Evolutionary conservation across 1,140 invertebrate species (phyloP), one percentile per base, ranked within the genome.

Genomic region (Apis laboriosa): DNA sequence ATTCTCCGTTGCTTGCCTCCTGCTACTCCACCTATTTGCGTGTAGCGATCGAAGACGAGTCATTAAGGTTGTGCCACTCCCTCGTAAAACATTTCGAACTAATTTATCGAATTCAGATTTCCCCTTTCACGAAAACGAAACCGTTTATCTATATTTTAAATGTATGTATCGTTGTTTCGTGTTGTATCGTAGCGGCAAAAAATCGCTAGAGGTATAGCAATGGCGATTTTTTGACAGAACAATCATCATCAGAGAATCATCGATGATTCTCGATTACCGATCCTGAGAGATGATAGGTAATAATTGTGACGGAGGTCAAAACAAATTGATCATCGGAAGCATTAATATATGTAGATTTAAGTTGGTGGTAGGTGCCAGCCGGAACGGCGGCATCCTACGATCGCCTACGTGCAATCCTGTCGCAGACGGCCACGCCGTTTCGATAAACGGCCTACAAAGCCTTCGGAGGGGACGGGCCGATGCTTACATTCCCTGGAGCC

Each of bases 401-500:
- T 87, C 81, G 72, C 77, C 77, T 81, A 75, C 82, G 70, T 72
- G 63, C 75, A 81, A 87, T 84, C 74, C 74, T 51, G 63, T 80
- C 68, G 63, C 72, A 76, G 71, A 56, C 55, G 64, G 28, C 56
- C 61, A 71, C 71, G 79, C 71, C 77, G 74, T 70, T 84, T 87
- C 86, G 86, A 88, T 88, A 88, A 88, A 84, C 58, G 78, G 73
- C 82, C 85, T 87, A 87, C 82, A 79, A 80, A 76, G 64, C 71
- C 77, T 24, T 28, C 71, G 71, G 63, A 83, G 73, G 61, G 83
- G 71, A 79, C 78, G 77, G 66, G 13, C 71, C 68, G 77, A 74
- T 81, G 81, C 84, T 88, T 85, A 84, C 86, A 88, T 87, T 88
- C 84, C 84, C 86, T 84, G 86, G 80, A 80, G 84, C 87, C 80